Evolutionary conservation across 2,888 invertebrate genomes (phyloP).

Genomic region (Plagiodera versicolora): DNA sequence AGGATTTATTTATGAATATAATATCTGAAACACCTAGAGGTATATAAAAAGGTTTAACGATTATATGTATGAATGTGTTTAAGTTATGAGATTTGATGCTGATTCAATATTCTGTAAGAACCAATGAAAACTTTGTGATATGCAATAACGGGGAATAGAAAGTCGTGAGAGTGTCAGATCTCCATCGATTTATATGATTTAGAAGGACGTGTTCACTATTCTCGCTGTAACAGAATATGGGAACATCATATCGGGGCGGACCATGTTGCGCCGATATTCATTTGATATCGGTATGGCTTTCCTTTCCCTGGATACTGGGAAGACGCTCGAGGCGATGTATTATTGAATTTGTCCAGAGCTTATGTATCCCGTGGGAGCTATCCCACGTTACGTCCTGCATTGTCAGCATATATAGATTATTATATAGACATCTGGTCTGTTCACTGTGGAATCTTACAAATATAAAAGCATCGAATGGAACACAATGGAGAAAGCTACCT

Average conservation of each 20-base stretch:
- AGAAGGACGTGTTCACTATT: conserved; percentile 50
- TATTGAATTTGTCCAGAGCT: conserved; percentile 56
- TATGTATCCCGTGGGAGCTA: conserved; percentile 54
- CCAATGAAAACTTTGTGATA: conserved; percentile 24
- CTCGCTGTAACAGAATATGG: conserved; percentile 43
- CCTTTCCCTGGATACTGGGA: conserved; percentile 26
- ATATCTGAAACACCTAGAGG: no score
- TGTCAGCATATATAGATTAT: conserved; percentile 59
- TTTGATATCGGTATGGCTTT: conserved; percentile 37
- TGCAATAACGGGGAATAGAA: conserved; percentile 15
- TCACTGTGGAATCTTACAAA: conserved; percentile 53
- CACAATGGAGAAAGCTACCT: conserved; percentile 35
- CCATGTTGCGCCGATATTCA: conserved; percentile 36
- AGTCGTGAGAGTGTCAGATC: conserved; percentile 17
- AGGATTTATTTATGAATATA: no score
- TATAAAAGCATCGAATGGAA: conserved; percentile 50
- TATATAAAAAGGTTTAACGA: no score
- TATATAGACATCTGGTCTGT: conserved; percentile 57
- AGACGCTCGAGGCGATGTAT: conserved; percentile 42
- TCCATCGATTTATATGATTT: conserved; percentile 44
- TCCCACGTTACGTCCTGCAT: conserved; percentile 54
- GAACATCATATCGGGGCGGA: conserved; percentile 39
- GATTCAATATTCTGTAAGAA: conserved; percentile 18
- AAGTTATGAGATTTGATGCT: background rate
- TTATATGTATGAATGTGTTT: background rate